These are phyloP conservation scores for Augochlora pura DNA, from an alignment of 1,140 invertebrate genomes.

Conservation along the genomic window DNA sequence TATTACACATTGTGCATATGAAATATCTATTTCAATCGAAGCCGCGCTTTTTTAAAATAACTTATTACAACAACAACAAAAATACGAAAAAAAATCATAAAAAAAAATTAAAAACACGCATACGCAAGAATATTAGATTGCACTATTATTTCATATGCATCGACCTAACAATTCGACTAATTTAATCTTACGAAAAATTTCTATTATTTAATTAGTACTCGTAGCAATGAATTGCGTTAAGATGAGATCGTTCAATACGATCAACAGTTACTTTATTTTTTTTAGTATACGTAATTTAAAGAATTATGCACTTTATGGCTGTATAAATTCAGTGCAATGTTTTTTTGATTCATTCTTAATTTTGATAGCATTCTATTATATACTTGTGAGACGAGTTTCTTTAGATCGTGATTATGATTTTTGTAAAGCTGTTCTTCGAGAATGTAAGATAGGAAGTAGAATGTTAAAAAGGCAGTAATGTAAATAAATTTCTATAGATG, in stretches of 20 bases:
- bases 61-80: background rate
- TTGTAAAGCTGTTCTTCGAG: background rate
- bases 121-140: too few relatives aligned
- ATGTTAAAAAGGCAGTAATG: background rate
- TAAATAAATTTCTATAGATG: slow-evolving; percentile 37
- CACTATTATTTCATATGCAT: background rate
- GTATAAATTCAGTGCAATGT: slow-evolving; percentile 7
- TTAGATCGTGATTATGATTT: background rate
- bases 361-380: background rate
- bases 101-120: background rate
- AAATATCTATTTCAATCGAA: background rate
- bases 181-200: background rate
- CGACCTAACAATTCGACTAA: background rate
- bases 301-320: background rate
- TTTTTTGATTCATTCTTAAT: slow-evolving; percentile 12
- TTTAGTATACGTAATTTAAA: background rate
- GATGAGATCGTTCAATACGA: too few relatives aligned
- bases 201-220: background rate
- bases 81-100: background rate
- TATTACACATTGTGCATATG: background rate
- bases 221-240: background rate
- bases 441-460: slow-evolving; percentile 21
- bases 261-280: slow-evolving; percentile 14
- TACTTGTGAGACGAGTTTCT: background rate
- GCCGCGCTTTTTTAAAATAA: background rate